These are phyloP conservation scores for Ondatra zibethicus DNA, from an alignment of 2,113 vertebrate genomes.

Conservation along the genomic window DNA sequence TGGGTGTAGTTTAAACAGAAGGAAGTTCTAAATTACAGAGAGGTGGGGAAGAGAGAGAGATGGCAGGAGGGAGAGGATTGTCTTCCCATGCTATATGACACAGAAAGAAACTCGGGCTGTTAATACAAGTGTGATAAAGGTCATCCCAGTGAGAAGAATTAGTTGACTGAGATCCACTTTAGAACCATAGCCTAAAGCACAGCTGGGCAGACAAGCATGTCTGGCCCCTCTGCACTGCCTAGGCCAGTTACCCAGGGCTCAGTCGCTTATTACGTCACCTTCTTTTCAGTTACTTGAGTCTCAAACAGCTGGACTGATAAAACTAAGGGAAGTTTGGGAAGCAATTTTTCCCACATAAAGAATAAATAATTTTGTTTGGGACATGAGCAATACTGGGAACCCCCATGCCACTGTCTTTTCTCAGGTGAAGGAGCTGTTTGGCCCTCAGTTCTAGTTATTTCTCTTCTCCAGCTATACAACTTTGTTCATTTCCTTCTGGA, in stretches of 20 bases:
- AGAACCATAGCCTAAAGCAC: not conserved
- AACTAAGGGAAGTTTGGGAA: not conserved
- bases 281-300: not conserved
- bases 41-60: not conserved
- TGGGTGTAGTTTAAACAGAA: not conserved
- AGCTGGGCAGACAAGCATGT: not conserved
- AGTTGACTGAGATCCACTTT: not conserved
- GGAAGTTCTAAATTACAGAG: not conserved
- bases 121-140: not conserved
- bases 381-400: not conserved
- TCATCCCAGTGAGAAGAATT: not conserved
- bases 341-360: not conserved
- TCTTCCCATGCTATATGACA: not conserved
- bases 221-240: rapidly evolving
- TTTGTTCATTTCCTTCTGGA: not conserved
- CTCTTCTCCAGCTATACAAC: not conserved
- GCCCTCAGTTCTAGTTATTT: not conserved
- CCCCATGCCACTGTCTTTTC: not conserved
- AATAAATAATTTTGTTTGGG: not conserved
- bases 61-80: not conserved
- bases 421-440: not conserved
- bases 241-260: not conserved
- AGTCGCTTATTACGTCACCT: not conserved
- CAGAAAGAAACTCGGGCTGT: not conserved
- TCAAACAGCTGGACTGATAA: not conserved